Base-by-base conservation (phyloP, 1,140 invertebrate genomes). In the Trigoniulus corallinus region DNA sequence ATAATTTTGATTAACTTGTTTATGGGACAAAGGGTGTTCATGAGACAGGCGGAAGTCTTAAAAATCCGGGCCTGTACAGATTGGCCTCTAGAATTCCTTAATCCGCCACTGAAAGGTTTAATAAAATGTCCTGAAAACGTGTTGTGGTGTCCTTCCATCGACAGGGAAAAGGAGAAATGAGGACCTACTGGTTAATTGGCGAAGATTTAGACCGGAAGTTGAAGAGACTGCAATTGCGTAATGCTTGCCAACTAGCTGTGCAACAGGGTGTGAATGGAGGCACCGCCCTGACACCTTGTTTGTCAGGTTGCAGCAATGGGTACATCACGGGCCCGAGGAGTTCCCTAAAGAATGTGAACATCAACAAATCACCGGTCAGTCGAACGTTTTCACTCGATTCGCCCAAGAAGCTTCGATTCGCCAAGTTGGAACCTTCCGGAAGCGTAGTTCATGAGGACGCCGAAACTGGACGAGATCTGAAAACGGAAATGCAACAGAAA, bases 141-240 rank as follows among this genome's bases (percentile, higher is more conserved):
- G n/a, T n/a, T n/a, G n/a, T n/a, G n/a, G n/a, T n/a, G n/a, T n/a
- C n/a, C n/a, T 23, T n/a, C 18, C 7, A 43, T 39, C 39, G 26
- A 15, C 25, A 25, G 25, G 46, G 46, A 15, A 47, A 47, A 27
- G 46, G 46, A 22, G 79, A 86, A 25, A 78, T 84, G 57, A 61
- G 79, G 42, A 93, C 88, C 1, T 93, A 83, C 64, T 95, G 87
- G 85, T 61, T 95, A 24, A 63, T 79, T 10, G 84, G 82, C 0
- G 85, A 88, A 61, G 80, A 87, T 48, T 61, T 71, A 13, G 61
- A 67, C 10, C 46, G 13, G 53, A 50, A 4, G 26, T 53, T 52
- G 7, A 10, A 18, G n/a, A 3, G 12, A 13, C 34, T n/a, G 2
- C 23, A 18, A 24, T 1, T 15, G 21, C 15, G 27, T 7, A 34